Evolutionary conservation across 2,113 vertebrate genomes (phyloP).

Genomic region (Platysteira castanea): DNA sequence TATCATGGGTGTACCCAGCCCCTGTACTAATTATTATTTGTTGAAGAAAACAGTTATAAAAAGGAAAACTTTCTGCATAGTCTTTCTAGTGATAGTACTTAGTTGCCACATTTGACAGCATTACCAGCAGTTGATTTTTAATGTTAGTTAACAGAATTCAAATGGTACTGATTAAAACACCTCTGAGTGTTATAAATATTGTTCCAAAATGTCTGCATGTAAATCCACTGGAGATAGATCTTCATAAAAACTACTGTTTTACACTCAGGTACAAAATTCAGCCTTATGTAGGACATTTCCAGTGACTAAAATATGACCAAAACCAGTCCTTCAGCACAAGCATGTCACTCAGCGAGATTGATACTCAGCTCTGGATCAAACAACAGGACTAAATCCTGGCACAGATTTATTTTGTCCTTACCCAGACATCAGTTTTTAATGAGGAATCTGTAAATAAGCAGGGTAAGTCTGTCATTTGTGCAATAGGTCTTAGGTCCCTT

Average conservation of each 20-base stretch:
- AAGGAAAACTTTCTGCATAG: background rate
- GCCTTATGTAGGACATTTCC: background rate
- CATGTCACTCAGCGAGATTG: background rate
- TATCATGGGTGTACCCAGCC: background rate
- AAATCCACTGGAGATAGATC: background rate
- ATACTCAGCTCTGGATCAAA: background rate
- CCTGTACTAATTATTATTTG: background rate
- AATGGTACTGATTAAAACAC: background rate
- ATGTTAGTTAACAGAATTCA: background rate
- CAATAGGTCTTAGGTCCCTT: background rate
- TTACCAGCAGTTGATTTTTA: background rate
- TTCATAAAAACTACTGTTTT: background rate
- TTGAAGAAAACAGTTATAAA: background rate
- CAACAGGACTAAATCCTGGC: background rate
- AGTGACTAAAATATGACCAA: background rate
- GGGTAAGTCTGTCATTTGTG: background rate
- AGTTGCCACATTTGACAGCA: background rate
- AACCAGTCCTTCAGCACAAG: background rate
- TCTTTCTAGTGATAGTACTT: background rate
- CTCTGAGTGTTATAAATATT: background rate
- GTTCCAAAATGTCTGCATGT: background rate
- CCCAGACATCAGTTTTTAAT: background rate
- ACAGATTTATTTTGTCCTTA: background rate
- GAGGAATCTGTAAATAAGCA: background rate
- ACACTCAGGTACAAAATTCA: background rate